phyloP scores from a whole-genome alignment of 1,140 invertebrate species.

The Aphaenogaster rudis region DNA sequence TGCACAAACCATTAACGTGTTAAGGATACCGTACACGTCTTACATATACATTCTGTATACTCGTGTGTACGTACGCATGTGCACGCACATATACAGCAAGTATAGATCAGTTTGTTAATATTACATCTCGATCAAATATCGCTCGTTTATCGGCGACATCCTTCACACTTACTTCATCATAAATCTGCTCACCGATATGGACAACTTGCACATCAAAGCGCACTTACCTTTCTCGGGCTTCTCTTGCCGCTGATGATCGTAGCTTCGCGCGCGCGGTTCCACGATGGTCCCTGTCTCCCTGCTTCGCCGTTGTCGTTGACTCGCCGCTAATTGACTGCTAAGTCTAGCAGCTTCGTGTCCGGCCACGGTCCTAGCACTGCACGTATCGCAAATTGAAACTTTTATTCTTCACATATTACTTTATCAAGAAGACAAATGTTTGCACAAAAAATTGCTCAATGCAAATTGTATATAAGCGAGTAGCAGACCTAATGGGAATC shows the following conservation, averaged over 20 bases:
- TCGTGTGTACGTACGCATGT: not conserved
- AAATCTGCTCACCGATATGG: conserved; percentile 27
- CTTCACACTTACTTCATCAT: conserved; percentile 28
- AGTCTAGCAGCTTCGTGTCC: conserved; percentile 92
- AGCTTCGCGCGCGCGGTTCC: conserved; percentile 89
- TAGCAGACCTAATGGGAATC: conserved; percentile 84
- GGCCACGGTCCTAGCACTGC: conserved; percentile 90
- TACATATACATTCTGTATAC: conserved; percentile 18
- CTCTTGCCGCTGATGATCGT: conserved; percentile 88
- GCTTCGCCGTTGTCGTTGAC: conserved; percentile 86
- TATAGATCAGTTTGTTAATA: conserved; percentile 5
- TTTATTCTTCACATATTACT: not conserved
- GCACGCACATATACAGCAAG: not conserved
- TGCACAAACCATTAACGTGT: conserved; percentile 59
- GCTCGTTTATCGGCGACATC: conserved; percentile 9
- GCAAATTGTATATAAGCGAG: not conserved
- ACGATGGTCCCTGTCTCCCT: conserved; percentile 84
- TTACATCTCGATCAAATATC: not conserved
- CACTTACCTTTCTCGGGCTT: conserved; percentile 88
- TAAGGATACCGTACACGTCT: conserved; percentile 49
- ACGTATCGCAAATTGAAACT: conserved; percentile 1
- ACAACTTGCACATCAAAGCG: conserved; percentile 1
- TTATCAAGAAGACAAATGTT: not conserved
- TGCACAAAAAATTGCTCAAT: not conserved
- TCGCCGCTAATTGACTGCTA: conserved; percentile 90